Percentiles rank a stretch among this genome's conserved stretches.
These are phyloP conservation scores for Acanthosoma haemorrhoidale DNA, from an alignment of 2,888 invertebrate genomes.

Conservation along the genomic window DNA sequence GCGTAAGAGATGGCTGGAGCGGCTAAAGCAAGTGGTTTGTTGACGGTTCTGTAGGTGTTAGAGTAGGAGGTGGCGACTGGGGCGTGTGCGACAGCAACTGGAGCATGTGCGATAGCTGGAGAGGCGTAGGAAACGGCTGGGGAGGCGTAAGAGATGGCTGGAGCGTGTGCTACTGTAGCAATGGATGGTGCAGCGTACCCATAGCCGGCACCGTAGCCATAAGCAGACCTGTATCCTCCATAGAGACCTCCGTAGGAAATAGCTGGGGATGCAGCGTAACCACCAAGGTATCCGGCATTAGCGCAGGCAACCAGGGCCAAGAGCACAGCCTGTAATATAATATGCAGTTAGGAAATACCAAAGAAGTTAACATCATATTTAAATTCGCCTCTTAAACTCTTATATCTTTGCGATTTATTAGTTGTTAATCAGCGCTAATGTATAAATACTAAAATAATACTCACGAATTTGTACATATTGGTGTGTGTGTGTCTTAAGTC, in stretches of 20 bases:
- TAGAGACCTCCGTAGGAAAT: slow-evolving; percentile 46
- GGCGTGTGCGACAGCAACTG: slow-evolving; percentile 29
- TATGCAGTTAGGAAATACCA: too few species aligned
- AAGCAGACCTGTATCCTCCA: too few species aligned
- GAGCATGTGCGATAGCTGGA: slow-evolving; percentile 40
- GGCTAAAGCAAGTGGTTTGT: slow-evolving; percentile 42
- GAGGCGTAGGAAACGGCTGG: slow-evolving; percentile 43
- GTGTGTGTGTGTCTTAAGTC: background rate
- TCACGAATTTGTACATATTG: slow-evolving; percentile 4
- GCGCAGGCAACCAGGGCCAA: slow-evolving; percentile 45
- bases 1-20: slow-evolving; percentile 18
- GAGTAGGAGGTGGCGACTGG: slow-evolving; percentile 56
- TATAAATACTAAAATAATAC: background rate
- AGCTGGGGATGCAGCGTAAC: slow-evolving; percentile 25
- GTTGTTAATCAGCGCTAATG: background rate
- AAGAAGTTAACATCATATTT: too few species aligned
- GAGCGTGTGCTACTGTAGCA: slow-evolving; percentile 38
- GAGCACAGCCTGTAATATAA: slow-evolving; percentile 43
- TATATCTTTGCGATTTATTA: too few species aligned
- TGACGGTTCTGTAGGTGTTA: slow-evolving; percentile 55
- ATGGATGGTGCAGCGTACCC: slow-evolving; percentile 34
- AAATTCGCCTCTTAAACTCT: too few species aligned
- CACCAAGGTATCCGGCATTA: background rate
- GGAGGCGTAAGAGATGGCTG: slow-evolving; percentile 32
- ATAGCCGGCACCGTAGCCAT: slow-evolving; percentile 43